Percentiles rank a stretch among this genome's conserved stretches.
Evolutionary conservation across 1,140 invertebrate species (phyloP).

Genomic region (Eubasilissa regina): DNA sequence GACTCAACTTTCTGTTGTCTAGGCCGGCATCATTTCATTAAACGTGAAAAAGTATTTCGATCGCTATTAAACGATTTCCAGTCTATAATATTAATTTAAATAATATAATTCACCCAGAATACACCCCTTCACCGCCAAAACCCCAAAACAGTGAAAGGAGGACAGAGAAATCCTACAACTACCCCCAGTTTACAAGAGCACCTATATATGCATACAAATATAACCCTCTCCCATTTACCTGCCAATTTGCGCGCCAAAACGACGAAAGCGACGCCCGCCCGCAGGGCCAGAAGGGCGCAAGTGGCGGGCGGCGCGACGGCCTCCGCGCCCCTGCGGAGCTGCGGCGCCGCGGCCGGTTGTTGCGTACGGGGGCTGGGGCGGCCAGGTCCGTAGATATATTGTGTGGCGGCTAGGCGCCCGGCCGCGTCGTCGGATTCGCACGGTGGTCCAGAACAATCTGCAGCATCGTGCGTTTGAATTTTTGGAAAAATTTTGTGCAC

Average conservation of each 20-base stretch:
- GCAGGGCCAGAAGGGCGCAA: constrained; percentile 29
- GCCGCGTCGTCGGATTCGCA: constrained; percentile 47
- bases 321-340: background rate
- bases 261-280: constrained; percentile 43
- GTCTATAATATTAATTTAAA: too few relatives aligned
- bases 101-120: constrained; percentile 31
- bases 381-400: constrained; percentile 54
- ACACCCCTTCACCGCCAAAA: constrained; percentile 57
- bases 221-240: constrained; percentile 60
- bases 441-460: constrained; percentile 8
- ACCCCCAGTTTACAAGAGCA: constrained; percentile 57
- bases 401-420: constrained; percentile 55
- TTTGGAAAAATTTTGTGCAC: background rate
- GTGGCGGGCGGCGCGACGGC: background rate
- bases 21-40: too few relatives aligned
- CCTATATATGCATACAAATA: constrained; percentile 57
- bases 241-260: constrained; percentile 40
- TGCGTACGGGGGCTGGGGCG: constrained; percentile 29
- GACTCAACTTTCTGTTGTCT: too few relatives aligned
- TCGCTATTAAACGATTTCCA: too few relatives aligned
- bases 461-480: background rate
- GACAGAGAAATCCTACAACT: constrained; percentile 61
- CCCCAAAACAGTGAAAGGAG: constrained; percentile 61
- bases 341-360: constrained; percentile 24
- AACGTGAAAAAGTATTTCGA: too few relatives aligned